Base-by-base conservation (phyloP, 2,113 vertebrate species). In the Loxodonta africana region DNA sequence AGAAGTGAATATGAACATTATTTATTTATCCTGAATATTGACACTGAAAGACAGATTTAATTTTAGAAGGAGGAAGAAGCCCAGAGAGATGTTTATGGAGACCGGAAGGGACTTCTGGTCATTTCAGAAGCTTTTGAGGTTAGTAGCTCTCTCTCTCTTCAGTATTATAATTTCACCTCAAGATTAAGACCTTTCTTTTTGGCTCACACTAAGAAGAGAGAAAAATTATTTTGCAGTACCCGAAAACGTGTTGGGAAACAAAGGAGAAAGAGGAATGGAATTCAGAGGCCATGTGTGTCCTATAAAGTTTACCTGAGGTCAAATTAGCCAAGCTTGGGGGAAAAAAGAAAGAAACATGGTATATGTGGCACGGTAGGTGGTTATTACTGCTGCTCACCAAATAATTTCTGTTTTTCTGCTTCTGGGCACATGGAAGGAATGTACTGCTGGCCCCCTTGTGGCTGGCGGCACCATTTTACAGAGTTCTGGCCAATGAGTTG, bases 1-100 rank as follows among this genome's bases (percentile, higher is more conserved):
- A 44, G 78, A 60, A 71, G 73, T 53, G n/a, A 88, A 51, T 30
- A 26, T 28, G 2, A 82, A 53, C 71, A 20, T 60, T 28, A 71
- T 69, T 94, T 53, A 88, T 90, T 93, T 57, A 46, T 80, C 74
- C 60, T 83, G 82, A 95, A 65, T 71, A 88, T 3, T 96, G 91
- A 94, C 85, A 88, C 10, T 63, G 28, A 82, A 86, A 85, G 9
- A 41, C 20, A 25, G 69, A 51, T 62, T 95, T 90, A 57, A 48
- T 78, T 96, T 86, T 81, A 83, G 48, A 83, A 80, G 62, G 8
- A 48, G 21, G 11, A 84, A 37, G 62, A 85, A 67, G 51, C 69
- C 57, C 60, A 60, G n/a, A 21, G 80, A 76, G 46, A 41, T 30
- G 23, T 62, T 69, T 51, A 20, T n/a, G 23, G 76, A 83, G n/a